Base-by-base conservation (phyloP, 1,140 invertebrate genomes). In the Rhizoglyphus robini region DNA sequence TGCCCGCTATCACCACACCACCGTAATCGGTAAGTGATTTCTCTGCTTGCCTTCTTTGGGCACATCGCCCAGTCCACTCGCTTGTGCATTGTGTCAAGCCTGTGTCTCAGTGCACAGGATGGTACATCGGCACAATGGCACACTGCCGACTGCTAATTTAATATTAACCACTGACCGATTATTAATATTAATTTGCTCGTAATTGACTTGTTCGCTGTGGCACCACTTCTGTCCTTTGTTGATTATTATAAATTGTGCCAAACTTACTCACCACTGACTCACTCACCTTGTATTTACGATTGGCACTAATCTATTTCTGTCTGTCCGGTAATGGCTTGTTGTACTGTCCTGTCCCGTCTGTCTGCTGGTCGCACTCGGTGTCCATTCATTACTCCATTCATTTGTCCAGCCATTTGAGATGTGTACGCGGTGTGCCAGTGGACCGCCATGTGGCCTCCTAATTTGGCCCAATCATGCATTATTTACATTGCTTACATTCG, bases 1-100 rank as follows among this genome's bases (percentile, higher is more conserved):
- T 62, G 65, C 68, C 20, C 60, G 68, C 3, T 69, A 69, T 63
- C 65, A 69, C 58, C 66, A 69, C 49, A 67, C 68, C 11, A 68
- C 68, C 38, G 57, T 69, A 13, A 46, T 68, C 0, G 47, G 66
- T 47, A 68, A 68, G 48, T 68, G 34, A 38, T 38, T 58, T 41
- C 41, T 4, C 4, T 36, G 4, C 20, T 62, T 41, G 36, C 58
- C 8, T 60, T 60, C 11, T 60, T n/a, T n/a, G n/a, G n/a, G n/a
- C n/a, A n/a, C n/a, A n/a, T n/a, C n/a, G n/a, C n/a, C n/a, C n/a
- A n/a, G n/a, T n/a, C n/a, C n/a, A n/a, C n/a, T n/a, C n/a, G n/a
- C n/a, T n/a, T n/a, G n/a, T n/a, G n/a, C n/a, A n/a, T n/a, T n/a
- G n/a, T n/a, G n/a, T n/a, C n/a, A n/a, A n/a, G n/a, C n/a, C n/a